Conservation (phyloP, 2,113 vertebrate genomes). For the Scophthalmus maximus region DNA sequence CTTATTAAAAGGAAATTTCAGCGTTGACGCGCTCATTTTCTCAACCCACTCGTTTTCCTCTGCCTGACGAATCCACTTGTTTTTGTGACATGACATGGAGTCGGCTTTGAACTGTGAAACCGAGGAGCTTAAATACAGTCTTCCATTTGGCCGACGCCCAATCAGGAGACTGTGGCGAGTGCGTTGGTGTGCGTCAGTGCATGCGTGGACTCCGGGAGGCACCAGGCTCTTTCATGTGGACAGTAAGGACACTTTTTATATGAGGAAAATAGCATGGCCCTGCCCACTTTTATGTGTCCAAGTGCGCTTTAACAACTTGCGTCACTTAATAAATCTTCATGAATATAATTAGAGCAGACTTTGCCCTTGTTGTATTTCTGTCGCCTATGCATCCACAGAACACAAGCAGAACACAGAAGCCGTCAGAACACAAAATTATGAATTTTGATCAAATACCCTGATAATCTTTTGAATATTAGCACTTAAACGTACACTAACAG, state of each 20-base stretch:
- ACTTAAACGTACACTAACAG: no score
- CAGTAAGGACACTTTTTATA: conserved; percentile 9
- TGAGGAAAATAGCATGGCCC: conserved; percentile 17
- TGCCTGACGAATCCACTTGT: conserved; percentile 46
- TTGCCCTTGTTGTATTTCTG: no score
- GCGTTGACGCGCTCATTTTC: conserved; percentile 31
- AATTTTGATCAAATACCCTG: no score
- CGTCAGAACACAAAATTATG: no score
- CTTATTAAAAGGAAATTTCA: conserved; percentile 56
- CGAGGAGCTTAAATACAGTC: conserved; percentile 46
- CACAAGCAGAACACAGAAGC: neutral
- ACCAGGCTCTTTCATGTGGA: conserved; percentile 38
- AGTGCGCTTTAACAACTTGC: conserved; percentile 35
- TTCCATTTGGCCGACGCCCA: conserved; percentile 13
- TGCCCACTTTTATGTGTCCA: conserved; percentile 43
- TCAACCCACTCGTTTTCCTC: conserved; percentile 38
- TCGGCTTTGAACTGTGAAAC: conserved; percentile 57
- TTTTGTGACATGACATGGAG: conserved; percentile 53
- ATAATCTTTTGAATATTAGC: no score
- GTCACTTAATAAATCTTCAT: conserved; percentile 39
- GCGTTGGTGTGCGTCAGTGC: conserved; percentile 12
- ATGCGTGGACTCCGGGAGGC: conserved; percentile 6
- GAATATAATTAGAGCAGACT: conserved; percentile 39
- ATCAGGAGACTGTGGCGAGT: conserved; percentile 23
- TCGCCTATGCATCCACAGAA: no score